Evolutionary conservation across 2,888 invertebrate species (phyloP).

Genomic region (Pristionchus japonicus): DNA sequence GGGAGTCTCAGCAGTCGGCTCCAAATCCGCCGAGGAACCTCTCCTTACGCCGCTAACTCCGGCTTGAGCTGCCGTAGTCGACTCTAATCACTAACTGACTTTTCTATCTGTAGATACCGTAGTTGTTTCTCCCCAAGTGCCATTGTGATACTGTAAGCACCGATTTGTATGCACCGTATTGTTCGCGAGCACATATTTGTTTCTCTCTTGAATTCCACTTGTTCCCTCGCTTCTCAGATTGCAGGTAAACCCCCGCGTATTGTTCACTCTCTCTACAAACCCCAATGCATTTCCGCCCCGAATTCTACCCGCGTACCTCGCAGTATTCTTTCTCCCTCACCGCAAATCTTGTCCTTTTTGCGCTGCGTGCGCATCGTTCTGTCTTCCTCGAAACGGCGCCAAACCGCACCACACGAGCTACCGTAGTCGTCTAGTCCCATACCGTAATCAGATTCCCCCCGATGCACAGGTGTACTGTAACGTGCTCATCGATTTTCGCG

Average conservation of each 20-base stretch:
- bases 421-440: not conserved
- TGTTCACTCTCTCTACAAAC: not conserved
- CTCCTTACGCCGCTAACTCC: not conserved
- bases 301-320: not conserved
- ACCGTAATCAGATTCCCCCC: not conserved
- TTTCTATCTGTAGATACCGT: slow-evolving; percentile 28
- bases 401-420: not conserved
- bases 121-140: not conserved
- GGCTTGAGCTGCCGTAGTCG: not conserved
- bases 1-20: not conserved
- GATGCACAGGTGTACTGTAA: not conserved
- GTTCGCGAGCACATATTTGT: not conserved
- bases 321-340: not conserved
- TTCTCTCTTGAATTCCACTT: too few species aligned
- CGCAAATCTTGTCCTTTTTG: not conserved
- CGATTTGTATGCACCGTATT: slow-evolving; percentile 32
- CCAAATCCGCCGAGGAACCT: not conserved
- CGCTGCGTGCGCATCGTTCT: not conserved
- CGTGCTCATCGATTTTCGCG: slow-evolving; percentile 20
- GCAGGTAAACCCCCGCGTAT: not conserved
- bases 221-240: not conserved
- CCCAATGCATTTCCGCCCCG: not conserved
- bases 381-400: not conserved
- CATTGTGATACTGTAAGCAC: not conserved
- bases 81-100: not conserved